A percentile compares a stretch with the other conserved stretches of the same genome.
phyloP scores from a whole-genome alignment of 2,888 invertebrate species.

The Rotaria sp. region DNA sequence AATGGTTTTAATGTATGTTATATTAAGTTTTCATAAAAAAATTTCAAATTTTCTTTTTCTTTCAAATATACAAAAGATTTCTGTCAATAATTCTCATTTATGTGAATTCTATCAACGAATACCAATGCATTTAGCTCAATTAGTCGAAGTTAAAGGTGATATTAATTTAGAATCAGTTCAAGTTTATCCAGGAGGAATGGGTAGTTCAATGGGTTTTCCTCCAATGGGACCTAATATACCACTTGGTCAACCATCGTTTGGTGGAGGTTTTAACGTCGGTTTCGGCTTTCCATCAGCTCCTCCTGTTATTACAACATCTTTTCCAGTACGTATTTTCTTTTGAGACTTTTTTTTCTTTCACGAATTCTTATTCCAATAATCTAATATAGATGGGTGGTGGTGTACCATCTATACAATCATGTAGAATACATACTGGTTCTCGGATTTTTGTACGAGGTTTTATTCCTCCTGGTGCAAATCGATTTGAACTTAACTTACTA shows the following conservation, averaged over 20 bases:
- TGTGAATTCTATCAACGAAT: not conserved
- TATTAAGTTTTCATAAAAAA: too few relatives aligned
- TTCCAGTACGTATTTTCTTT: not conserved
- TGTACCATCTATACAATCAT: not conserved
- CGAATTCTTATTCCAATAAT: not conserved
- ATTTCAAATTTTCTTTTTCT: not conserved
- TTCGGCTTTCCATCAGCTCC: not conserved
- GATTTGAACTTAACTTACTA: slow-evolving; percentile 41
- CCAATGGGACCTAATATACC: not conserved
- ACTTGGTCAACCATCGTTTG: not conserved
- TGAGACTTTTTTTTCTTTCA: not conserved
- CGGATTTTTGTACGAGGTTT: not conserved
- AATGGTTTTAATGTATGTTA: not conserved
- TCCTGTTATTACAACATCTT: not conserved
- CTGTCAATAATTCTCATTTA: not conserved
- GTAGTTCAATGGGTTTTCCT: not conserved
- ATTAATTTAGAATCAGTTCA: not conserved
- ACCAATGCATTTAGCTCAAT: not conserved
- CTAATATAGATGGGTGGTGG: not conserved
- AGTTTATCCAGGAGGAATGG: not conserved
- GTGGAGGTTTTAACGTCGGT: not conserved
- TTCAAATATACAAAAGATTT: not conserved
- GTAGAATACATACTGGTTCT: not conserved
- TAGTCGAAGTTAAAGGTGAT: slow-evolving; percentile 7
- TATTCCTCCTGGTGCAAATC: not conserved